Evolutionary conservation across 1,140 invertebrate species (phyloP).

Genomic region (Drosophila triauraria): DNA sequence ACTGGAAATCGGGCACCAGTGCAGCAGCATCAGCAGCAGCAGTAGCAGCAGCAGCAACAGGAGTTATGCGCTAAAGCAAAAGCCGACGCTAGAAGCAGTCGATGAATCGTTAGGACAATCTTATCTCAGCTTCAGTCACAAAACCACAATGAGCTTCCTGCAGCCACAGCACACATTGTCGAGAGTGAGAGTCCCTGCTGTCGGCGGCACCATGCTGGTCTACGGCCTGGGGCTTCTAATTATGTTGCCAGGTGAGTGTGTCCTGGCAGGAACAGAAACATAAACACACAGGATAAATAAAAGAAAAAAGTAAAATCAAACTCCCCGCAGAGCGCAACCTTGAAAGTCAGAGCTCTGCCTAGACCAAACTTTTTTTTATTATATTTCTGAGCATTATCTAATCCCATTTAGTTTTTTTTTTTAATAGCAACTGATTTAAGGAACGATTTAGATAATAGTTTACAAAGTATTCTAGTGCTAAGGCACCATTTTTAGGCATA

Average conservation of each 20-base stretch:
- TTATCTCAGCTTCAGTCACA: conserved; percentile 15
- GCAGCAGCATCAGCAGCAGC: background rate
- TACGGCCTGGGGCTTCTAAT: conserved; percentile 62
- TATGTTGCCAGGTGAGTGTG: conserved; percentile 68
- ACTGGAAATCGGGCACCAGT: conserved; percentile 4
- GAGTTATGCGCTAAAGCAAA: conserved; percentile 14
- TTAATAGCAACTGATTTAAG: background rate
- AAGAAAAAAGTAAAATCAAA: background rate
- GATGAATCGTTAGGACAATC: conserved; percentile 17
- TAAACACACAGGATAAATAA: background rate
- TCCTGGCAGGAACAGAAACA: background rate
- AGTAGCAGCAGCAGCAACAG: background rate
- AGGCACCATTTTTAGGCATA: background rate
- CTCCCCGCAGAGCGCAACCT: background rate
- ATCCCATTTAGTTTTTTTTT: background rate
- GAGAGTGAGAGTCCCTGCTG: conserved; percentile 27
- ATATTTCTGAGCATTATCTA: background rate
- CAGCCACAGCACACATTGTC: conserved; percentile 36
- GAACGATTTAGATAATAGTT: background rate
- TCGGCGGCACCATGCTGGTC: conserved; percentile 48
- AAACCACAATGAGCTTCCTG: conserved; percentile 39
- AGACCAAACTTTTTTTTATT: no score
- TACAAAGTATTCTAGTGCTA: background rate
- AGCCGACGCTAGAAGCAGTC: conserved; percentile 23
- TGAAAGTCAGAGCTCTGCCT: background rate